A percentile compares a stretch with the other conserved stretches of the same genome.
Evolutionary conservation across 2,113 vertebrate species (phyloP).

Genomic region (Engraulis encrasicolus): DNA sequence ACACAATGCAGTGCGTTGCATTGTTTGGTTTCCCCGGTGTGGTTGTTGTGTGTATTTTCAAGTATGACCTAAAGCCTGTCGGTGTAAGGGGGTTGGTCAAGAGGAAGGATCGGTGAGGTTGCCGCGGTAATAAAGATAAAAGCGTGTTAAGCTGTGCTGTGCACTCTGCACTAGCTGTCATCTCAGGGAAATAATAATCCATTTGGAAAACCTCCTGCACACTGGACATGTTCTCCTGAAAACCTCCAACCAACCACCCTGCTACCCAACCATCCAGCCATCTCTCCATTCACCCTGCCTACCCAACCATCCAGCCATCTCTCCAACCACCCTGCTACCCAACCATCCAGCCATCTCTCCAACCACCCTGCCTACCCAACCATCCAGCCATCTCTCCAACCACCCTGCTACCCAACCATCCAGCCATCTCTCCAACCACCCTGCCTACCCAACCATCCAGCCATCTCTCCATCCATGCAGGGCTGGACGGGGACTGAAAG

Average conservation of each 20-base stretch:
- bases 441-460: no score
- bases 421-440: no score
- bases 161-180: conserved; percentile 43
- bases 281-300: no score
- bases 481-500: no score
- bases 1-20: not conserved
- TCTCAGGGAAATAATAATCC: conserved; percentile 55
- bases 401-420: no score
- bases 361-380: no score
- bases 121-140: conserved; percentile 54
- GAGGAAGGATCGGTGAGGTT: conserved; percentile 40
- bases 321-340: no score
- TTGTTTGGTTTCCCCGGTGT: not conserved
- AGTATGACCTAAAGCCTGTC: conserved; percentile 18
- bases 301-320: no score
- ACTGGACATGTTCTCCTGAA: not conserved
- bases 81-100: conserved; percentile 31
- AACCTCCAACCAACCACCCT: not conserved
- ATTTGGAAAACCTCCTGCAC: conserved; percentile 27
- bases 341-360: no score
- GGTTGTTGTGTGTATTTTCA: conserved; percentile 21
- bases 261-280: no score
- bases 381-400: no score
- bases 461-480: no score
- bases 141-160: conserved; percentile 52